phyloP scores from a whole-genome alignment of 2,888 invertebrate genomes.

The Chrysina gloriosa region DNA sequence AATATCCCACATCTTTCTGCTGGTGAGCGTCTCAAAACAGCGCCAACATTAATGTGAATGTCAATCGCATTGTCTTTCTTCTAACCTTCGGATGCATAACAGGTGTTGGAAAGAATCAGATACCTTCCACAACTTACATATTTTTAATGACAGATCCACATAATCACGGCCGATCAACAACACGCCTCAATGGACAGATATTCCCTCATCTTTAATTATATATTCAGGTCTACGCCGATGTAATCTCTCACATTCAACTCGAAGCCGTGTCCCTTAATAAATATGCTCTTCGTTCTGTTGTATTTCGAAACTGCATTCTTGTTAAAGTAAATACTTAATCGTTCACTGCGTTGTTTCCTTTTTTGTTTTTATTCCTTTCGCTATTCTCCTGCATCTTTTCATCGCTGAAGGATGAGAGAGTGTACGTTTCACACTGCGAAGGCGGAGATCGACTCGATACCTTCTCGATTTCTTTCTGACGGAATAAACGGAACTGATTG shows the following conservation, averaged over 20 bases:
- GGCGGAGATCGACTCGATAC: conserved; percentile 10
- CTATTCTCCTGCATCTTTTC: neutral
- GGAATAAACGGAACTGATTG: conserved; percentile 17
- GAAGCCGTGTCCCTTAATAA: conserved; percentile 14
- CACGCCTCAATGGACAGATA: conserved; percentile 23
- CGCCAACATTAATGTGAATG: neutral
- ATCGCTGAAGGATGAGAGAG: neutral
- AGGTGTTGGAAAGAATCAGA: conserved; percentile 10
- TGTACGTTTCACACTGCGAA: neutral
- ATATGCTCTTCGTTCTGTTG: conserved; percentile 20
- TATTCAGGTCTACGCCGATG: conserved; percentile 8
- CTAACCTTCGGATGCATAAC: neutral
- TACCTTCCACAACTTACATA: conserved; percentile 12
- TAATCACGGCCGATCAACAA: conserved; percentile 19
- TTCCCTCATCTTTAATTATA: conserved; percentile 30
- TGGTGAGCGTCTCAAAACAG: neutral
- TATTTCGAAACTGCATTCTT: conserved; percentile 25
- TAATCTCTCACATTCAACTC: conserved; percentile 1
- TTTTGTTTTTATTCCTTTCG: neutral
- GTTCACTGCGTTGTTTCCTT: neutral
- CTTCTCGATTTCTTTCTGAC: conserved; percentile 12
- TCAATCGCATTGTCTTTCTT: neutral
- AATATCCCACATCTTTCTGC: neutral
- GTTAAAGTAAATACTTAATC: conserved; percentile 16
- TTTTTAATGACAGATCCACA: conserved; percentile 29